Evolutionary conservation across 2,888 invertebrate species (phyloP), one percentile per base, ranked within the genome.

Genomic region (Portevinia maculata): DNA sequence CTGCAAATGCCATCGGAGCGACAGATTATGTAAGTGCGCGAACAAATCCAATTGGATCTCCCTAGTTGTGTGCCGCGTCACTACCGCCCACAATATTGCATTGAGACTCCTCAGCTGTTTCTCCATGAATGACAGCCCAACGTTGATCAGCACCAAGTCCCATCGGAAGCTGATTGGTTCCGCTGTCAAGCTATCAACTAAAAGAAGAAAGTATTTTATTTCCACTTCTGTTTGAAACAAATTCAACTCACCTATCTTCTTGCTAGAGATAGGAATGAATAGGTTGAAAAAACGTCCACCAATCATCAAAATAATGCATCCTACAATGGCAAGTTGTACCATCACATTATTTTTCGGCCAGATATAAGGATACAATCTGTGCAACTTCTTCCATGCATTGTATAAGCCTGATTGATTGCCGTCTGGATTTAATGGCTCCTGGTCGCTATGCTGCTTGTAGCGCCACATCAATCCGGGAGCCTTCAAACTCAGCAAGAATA

Each of bases 11-110:
- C 99, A 99, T 21, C 96, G 93, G 55, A 99, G 92, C 3, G 98
- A 98, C 65, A 99, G 91, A 71, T 94, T 93, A 90, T 99, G 99
- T 13, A 99, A 92, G 90, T 99, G 98, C 50, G 94, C 92, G 90
- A 96, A 98, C 32, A 98, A 91, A 88, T 95, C 95, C 78, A 97
- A 93, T 92, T 98, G 96, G 67, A 98, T 94, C 91, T 98, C 97
- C 83, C 98, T 86, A 6, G 98, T 98, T 1, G 98, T 98, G 89
- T 96, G 99, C 90, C 99, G 99, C 87, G 98, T 97, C 50, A 99
- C 96, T 87, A 94, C 93, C 86, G 99, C 98, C 99, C 99, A 99
- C 1, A 99, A 91, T 88, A 97, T 97, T 0, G 96, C 95, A 44
- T 99, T 93, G 9, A 98, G 87, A 90, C 98, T 99, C 90, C 98